Evolutionary conservation across 2,888 invertebrate genomes (phyloP).

Genomic region (Formica aserva): DNA sequence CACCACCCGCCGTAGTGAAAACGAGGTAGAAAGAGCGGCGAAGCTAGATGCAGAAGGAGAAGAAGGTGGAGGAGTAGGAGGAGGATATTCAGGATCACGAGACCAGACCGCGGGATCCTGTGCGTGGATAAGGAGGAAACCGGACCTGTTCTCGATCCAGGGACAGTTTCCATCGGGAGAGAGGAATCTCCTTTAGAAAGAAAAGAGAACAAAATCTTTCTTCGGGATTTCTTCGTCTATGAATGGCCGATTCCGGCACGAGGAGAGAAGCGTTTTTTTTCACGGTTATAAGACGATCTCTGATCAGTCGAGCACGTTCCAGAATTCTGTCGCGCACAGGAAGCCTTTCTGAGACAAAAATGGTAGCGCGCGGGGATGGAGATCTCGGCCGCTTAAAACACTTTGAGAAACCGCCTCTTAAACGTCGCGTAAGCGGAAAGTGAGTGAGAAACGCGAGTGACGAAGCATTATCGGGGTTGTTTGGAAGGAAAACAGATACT

Average conservation of each 20-base stretch:
- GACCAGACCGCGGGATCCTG: slow-evolving; percentile 61
- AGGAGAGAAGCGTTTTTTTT: slow-evolving; percentile 63
- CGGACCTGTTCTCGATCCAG: slow-evolving; percentile 73
- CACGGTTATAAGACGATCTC: slow-evolving; percentile 72
- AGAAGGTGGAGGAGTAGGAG: slow-evolving; percentile 45
- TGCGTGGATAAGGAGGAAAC: slow-evolving; percentile 62
- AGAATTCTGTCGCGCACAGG: slow-evolving; percentile 49
- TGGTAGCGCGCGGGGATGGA: slow-evolving; percentile 53
- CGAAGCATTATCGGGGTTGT: slow-evolving; percentile 64
- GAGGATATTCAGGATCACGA: slow-evolving; percentile 71
- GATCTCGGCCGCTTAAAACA: slow-evolving; percentile 42
- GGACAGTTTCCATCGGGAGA: slow-evolving; percentile 57
- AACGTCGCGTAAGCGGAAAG: slow-evolving; percentile 38
- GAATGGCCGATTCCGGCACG: slow-evolving; percentile 47
- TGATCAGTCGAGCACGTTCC: slow-evolving; percentile 74
- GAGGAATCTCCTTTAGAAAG: slow-evolving; percentile 68
- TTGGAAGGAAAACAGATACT: slow-evolving; percentile 66
- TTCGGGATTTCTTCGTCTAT: slow-evolving; percentile 55
- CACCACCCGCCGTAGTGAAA: slow-evolving; percentile 48
- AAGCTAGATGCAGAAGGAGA: slow-evolving; percentile 36
- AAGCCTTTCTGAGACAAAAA: slow-evolving; percentile 63
- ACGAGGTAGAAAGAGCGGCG: slow-evolving; percentile 45
- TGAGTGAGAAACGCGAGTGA: not conserved
- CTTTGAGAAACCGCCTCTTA: slow-evolving; percentile 33
- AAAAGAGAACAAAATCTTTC: slow-evolving; percentile 61